These are phyloP conservation scores for Pseudochirops cupreus DNA, from an alignment of 2,797 vertebrate genomes.

Conservation along the genomic window DNA sequence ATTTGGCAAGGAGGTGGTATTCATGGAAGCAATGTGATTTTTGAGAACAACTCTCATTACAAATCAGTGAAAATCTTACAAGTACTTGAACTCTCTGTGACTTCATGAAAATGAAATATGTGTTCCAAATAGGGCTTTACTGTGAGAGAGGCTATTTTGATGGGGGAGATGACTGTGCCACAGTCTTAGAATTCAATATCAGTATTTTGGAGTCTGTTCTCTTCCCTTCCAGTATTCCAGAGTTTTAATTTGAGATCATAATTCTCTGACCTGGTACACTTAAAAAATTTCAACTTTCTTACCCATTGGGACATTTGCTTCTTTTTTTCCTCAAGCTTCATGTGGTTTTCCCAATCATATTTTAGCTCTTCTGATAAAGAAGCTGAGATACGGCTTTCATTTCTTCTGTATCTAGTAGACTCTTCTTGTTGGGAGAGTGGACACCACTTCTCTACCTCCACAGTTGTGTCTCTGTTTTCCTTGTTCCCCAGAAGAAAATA, in stretches of 20 bases:
- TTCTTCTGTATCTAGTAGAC: not conserved
- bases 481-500: conserved; percentile 1
- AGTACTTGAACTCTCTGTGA: not conserved
- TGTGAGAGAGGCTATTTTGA: not conserved
- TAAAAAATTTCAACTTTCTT: not conserved
- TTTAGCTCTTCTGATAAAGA: not conserved
- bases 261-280: accelerated
- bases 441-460: not conserved
- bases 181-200: not conserved
- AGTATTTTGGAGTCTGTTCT: not conserved
- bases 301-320: not conserved
- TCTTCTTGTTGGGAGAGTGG: conserved; percentile 20
- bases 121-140: not conserved
- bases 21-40: not conserved
- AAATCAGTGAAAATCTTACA: not conserved
- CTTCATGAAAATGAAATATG: not conserved
- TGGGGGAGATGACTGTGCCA: not conserved
- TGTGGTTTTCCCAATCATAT: not conserved
- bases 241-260: not conserved
- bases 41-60: conserved; percentile 5
- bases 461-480: not conserved
- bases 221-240: not conserved
- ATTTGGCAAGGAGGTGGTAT: not conserved
- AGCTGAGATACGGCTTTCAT: not conserved
- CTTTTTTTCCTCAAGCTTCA: not conserved